Evolutionary conservation across 2,797 vertebrate species (phyloP), one percentile per base, ranked within the genome.

Genomic region (Vespertilio murinus): DNA sequence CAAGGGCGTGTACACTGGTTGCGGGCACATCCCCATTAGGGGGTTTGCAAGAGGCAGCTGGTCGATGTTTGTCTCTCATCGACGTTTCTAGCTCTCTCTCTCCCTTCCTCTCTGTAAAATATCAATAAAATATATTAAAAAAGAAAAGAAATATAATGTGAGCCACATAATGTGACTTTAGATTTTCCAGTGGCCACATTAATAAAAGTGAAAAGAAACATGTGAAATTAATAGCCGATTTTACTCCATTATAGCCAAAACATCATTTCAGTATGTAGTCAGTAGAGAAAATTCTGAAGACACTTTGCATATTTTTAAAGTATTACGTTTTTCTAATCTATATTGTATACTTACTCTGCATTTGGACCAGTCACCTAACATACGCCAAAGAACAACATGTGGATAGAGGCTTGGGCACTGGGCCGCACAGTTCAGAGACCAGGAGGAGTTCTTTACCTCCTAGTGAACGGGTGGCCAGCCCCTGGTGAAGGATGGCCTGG

Each of bases 151-250:
- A n/a, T n/a, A n/a, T 9, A 79, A 23, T 47, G 33, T 2, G 7
- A 74, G 45, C 13, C 59, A 65, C 23, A 6, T 33, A 28, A n/a
- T 6, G 18, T 61, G 22, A 35, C 82, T 81, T 95, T 33, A 56
- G n/a, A 47, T 75, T 88, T 92, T 82, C 64, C 79, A 47, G 33
- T 65, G 33, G 30, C 70, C 70, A 33, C 54, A 33, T 59, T 67
- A 28, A 93, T 91, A 25, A 33, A 71, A 59, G 54, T 42, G 40
- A 78, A 86, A 94, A 71, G 56, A 56, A 86, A 84, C n/a, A n/a
- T n/a, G 25, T 91, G 73, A 86, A 74, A 64, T 69, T 49, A 83
- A 33, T 52, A 49, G 8, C 71, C 54, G 13, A n/a, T 77, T 88
- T 89, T 70, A 71, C 3, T 83, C 10, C 38, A 78, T 65, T 88